Base-by-base conservation (phyloP, 2,113 vertebrate species). In the Podocnemis expansa region DNA sequence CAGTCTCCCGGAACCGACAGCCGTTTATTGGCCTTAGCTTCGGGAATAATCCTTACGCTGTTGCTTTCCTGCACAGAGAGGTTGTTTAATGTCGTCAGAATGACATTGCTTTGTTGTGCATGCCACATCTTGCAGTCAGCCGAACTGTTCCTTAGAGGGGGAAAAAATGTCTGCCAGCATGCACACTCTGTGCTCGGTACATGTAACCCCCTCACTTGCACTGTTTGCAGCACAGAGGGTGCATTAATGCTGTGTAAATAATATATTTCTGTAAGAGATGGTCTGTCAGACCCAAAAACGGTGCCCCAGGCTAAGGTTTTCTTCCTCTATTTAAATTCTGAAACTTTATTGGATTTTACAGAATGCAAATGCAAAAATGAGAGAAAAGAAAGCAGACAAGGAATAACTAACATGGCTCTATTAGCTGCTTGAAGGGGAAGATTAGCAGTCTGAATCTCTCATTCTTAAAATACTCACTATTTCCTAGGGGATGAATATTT, bases 271-370 rank as follows among this genome's bases (percentile, higher is more conserved):
- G 49, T 89, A 56, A 78, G 38, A 12, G 7, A 49, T 85, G 55
- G 55, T 78, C 90, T 96, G 87, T 84, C 90, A 86, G 56, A 22
- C 27, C 80, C 87, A 29, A 34, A 86, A 94, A 84, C 47, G 54
- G 81, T 63, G 29, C 80, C 92, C n/a, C 78, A 90, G 51, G 82
- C 67, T 93, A 67, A 84, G 81, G 3, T 63, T 92, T 95, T 80
- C 92, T 93, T 60, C 54, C 82, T 92, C 86, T 56, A 83, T 96
- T 94, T 80, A 60, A 52, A 75, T 94, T 95, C 86, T 95, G 83
- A 49, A 94, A 90, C 45, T 84, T 89, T 45, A 54, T 29, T 70
- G 25, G 27, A 1, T 58, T 75, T 93, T 94, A 92, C 78, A 85
- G 78, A 78, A 49, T 82, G 43, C n/a, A 82, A 84, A 56, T 21